A percentile compares a stretch with the other conserved stretches of the same genome.
Conservation (phyloP, 2,888 invertebrate species). For the Argyra leucocephala region DNA sequence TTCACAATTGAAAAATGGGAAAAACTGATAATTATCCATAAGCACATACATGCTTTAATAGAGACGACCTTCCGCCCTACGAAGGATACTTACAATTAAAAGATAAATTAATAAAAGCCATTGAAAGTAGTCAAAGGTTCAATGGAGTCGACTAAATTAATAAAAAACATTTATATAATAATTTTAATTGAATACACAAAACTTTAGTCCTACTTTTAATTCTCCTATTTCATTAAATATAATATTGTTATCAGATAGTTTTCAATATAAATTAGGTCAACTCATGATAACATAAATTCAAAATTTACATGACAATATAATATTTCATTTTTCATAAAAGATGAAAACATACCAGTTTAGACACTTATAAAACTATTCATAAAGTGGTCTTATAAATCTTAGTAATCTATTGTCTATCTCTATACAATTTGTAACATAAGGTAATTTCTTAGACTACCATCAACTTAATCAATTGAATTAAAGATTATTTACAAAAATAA, state of each 20-base stretch:
- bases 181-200: not conserved
- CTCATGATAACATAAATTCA: no score
- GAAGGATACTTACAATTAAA: conserved; percentile 89
- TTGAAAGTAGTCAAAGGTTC: conserved; percentile 97
- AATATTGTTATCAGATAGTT: not conserved
- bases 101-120: conserved; percentile 90
- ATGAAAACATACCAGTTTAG: no score
- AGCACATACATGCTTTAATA: conserved; percentile 98
- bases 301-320: no score
- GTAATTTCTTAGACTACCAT: no score
- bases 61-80: conserved; percentile 95
- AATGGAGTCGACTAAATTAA: conserved; percentile 86
- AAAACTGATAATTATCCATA: conserved; percentile 81
- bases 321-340: no score
- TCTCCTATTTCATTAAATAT: not conserved
- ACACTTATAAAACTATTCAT: no score
- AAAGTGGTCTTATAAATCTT: no score
- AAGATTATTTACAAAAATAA: conserved; percentile 25
- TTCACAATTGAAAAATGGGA: conserved; percentile 99
- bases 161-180: not conserved
- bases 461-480: no score
- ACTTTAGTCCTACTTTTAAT: not conserved
- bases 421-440: no score
- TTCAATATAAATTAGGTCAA: no score
- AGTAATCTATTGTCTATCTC: no score